Evolutionary conservation across 2,888 invertebrate species (phyloP).

Genomic region (Pristionchus entomophagus): DNA sequence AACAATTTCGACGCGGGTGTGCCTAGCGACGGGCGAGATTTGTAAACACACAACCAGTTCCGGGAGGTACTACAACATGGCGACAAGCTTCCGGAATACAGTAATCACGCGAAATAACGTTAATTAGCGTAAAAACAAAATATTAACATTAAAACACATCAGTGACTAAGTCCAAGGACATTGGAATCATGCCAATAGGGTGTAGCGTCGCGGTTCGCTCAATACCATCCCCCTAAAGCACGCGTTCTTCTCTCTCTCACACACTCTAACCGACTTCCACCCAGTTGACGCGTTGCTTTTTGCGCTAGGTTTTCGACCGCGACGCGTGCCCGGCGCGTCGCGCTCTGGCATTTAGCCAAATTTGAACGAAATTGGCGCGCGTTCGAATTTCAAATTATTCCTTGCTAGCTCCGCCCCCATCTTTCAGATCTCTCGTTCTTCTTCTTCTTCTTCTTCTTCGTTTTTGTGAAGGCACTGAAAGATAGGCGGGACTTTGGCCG

Average conservation of each 20-base stretch:
- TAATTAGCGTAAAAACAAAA: slow-evolving; percentile 10
- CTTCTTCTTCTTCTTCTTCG: not conserved
- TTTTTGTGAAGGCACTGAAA: not conserved
- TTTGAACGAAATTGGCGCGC: not conserved
- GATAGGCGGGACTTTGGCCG: not conserved
- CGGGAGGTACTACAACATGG: not conserved
- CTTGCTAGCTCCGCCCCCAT: slow-evolving; percentile 9
- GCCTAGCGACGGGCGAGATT: not conserved
- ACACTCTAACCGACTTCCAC: not conserved
- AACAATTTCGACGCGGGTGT: not conserved
- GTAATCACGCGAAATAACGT: not conserved
- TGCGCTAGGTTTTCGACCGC: slow-evolving; percentile 3
- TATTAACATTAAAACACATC: not conserved
- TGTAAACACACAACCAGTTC: not conserved
- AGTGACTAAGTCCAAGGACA: slow-evolving; percentile 1
- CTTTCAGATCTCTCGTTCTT: slow-evolving; percentile 4
- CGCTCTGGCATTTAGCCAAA: not conserved
- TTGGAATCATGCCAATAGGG: slow-evolving; percentile 20
- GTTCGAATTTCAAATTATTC: not conserved
- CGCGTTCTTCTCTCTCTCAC: not conserved
- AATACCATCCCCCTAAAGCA: not conserved
- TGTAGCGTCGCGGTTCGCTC: not conserved
- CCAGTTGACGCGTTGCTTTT: not conserved
- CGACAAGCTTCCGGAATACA: not conserved
- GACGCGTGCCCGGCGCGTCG: not conserved